Base-by-base conservation (phyloP, 2,113 vertebrate species). In the Thomomys bottae region DNA sequence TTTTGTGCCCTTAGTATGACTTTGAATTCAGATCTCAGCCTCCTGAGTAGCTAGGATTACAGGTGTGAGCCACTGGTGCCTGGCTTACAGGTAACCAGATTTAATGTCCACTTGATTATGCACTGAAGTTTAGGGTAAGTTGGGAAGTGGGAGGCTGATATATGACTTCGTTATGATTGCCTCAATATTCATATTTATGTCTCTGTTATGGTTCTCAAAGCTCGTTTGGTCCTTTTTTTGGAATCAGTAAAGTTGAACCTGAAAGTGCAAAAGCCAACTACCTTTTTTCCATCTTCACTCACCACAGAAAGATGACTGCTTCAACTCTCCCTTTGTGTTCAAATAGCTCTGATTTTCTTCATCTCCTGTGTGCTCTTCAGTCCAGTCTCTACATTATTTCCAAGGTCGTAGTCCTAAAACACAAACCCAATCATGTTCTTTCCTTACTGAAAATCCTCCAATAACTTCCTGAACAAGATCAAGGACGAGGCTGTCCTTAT, bases 121-220 rank as follows among this genome's bases (percentile, higher is more conserved):
- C 30, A 40, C 77, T 87, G 21, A 59, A 57, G 32, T 59, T 71
- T 71, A 92, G 30, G 30, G 26, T 57, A 61, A 5, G 1, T 34
- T 36, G 66, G 15, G 26, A 26, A 30, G 14, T 15, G 18, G 18
- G 54, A 4, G 30, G 34, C 8, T 28, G 40, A 26, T 61, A 54
- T 6, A 38, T 38, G 54, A 84, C 28, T 67, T 80, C 12, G 28
- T 85, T 81, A 28, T 34, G 12, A 59, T 79, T 15, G 64, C 49
- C 49, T 70, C 38, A 26, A 40, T 40, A 70, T 87, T 89, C 83
- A 11, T 63, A n/a, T 72, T 82, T 92, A 26, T 61, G 24, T 18
- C 36, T 82, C 30, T 73, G 34, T 63, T 73, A 30, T 72, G 78
- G 78, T 84, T 86, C 57, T 85, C 63, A 93, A 36, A 81, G 70